Conservation (phyloP, 2,888 invertebrate species). For the Cremastinae sp. region DNA sequence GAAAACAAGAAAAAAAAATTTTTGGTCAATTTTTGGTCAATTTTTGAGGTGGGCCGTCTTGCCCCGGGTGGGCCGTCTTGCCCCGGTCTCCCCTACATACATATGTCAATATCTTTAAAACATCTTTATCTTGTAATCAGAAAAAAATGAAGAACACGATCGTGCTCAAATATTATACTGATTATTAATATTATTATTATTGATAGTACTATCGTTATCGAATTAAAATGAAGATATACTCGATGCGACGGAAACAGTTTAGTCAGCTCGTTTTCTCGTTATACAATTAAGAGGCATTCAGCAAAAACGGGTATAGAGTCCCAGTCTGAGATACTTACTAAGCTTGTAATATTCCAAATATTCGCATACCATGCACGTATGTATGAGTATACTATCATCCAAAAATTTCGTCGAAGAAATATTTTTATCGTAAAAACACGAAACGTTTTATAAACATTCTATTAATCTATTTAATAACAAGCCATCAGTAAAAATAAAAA, state of each 20-base stretch:
- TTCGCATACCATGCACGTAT: constrained; percentile 1
- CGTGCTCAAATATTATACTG: background rate
- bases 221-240: background rate
- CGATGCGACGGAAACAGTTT: background rate
- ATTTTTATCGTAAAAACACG: too few species aligned
- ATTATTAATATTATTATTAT: background rate
- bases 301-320: constrained; percentile 29
- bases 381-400: background rate
- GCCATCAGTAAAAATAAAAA: too few species aligned
- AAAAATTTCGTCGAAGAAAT: too few species aligned
- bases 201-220: background rate
- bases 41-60: too few species aligned
- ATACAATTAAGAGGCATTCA: constrained; percentile 40
- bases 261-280: constrained; percentile 38
- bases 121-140: background rate
- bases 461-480: too few species aligned
- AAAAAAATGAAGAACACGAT: too few species aligned
- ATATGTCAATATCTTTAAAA: background rate
- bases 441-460: too few species aligned
- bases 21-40: background rate
- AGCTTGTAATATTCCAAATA: constrained; percentile 12
- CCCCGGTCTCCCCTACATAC: too few species aligned
- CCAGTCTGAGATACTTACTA: background rate
- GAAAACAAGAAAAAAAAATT: background rate
- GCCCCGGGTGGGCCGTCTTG: too few species aligned